Base-by-base conservation (phyloP, 1,140 invertebrate species). In the Trichonephila clavipes region DNA sequence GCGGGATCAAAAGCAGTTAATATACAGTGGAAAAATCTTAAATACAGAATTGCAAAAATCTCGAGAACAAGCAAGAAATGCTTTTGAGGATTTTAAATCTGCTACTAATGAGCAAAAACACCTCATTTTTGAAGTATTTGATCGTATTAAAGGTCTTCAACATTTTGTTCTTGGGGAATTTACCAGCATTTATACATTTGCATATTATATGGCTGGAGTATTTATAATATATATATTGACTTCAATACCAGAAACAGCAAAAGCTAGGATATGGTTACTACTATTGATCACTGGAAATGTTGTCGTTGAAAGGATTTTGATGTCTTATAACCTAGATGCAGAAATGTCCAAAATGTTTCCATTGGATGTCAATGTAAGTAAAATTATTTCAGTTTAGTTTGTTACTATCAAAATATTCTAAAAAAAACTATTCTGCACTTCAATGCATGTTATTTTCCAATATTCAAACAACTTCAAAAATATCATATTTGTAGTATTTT, bases 51-150 rank as follows among this genome's bases (percentile, higher is more conserved):
- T 97, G 44, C 95, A 95, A 82, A 94, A 90, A 24, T 96, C 96
- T 5, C 96, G 96, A 34, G 95, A 96, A 24, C 96, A 96, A 92
- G 96, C 97, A 7, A 95, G 95, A 24, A 95, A 95, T 66, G 96
- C 97, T 95, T 96, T 97, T 58, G 94, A 95, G 12, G 97, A 97
- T 94, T 97, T 97, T 90, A 95, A 95, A 72, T 95, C 96, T 95
- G 95, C 96, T 10, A 96, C 97, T 0, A 95, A 95, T 87, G 96
- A 97, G 95, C 97, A 97, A 90, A 95, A 95, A 62, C 94, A 96
- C 90, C 94, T 97, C 19, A 96, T 97, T 16, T 96, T 96, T 94
- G 96, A 97, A 95, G 96, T 97, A 66, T 97, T 97, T 95, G 96
- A 97, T 28, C 96, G 96, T 83, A 95, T 97, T 61, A 95, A 95